phyloP scores from a whole-genome alignment of 2,888 invertebrate genomes.

The Lepidochitona cinerea region DNA sequence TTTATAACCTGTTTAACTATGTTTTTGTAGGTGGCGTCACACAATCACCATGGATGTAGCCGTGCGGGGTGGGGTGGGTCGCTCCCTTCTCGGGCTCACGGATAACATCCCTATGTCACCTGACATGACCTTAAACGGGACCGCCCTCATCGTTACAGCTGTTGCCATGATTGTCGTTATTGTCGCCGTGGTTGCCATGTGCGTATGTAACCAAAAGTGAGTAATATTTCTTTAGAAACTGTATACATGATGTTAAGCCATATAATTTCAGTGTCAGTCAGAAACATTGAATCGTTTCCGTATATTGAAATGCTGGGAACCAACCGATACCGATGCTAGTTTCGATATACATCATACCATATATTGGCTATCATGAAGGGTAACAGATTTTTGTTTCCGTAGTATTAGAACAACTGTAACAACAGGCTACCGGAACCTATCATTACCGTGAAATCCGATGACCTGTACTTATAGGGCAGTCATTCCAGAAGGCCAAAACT shows the following conservation, averaged over 20 bases:
- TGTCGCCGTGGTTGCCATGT: not conserved
- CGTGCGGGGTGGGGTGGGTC: not conserved
- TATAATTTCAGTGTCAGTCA: no score
- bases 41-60: not conserved
- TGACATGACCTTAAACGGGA: not conserved
- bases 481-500: no score
- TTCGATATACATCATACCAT: not conserved
- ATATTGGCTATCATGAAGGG: not conserved
- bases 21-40: no score
- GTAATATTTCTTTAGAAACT: not conserved
- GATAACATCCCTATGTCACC: not conserved
- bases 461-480: no score
- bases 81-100: not conserved
- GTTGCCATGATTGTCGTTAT: not conserved
- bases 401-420: no score
- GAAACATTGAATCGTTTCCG: no score
- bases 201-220: conserved; percentile 1
- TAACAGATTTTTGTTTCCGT: not conserved
- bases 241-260: no score
- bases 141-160: not conserved
- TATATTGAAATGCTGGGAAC: not conserved
- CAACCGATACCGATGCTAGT: not conserved
- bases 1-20: no score
- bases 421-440: no score
- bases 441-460: no score